phyloP scores from a whole-genome alignment of 2,888 invertebrate genomes.

The Thera obeliscata region DNA sequence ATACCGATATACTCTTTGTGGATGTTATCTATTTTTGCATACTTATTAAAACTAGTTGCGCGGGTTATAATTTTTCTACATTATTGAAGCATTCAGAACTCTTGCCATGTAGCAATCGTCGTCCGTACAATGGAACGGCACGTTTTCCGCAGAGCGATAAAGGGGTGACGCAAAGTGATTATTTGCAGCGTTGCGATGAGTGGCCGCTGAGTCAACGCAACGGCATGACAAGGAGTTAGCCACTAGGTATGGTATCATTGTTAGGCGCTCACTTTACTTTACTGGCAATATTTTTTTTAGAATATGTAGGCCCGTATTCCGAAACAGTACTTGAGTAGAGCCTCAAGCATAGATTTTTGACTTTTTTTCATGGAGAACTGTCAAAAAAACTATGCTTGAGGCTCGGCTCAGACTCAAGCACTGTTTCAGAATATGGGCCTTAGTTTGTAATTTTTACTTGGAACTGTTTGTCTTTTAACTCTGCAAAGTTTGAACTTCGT shows the following conservation, averaged over 20 bases:
- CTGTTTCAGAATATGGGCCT: too few relatives aligned
- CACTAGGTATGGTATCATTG: slow-evolving; percentile 42
- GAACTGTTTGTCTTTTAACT: too few relatives aligned
- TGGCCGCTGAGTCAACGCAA: slow-evolving; percentile 76
- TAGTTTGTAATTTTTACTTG: too few relatives aligned
- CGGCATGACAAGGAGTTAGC: slow-evolving; percentile 48
- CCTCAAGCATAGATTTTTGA: too few relatives aligned
- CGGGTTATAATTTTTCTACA: slow-evolving; percentile 58
- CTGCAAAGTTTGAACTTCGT: too few relatives aligned
- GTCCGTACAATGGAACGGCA: slow-evolving; percentile 67
- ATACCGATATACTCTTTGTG: slow-evolving; percentile 65
- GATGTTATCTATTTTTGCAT: slow-evolving; percentile 72
- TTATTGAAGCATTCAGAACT: slow-evolving; percentile 41
- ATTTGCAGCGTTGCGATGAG: slow-evolving; percentile 82
- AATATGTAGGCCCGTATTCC: neutral
- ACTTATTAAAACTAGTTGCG: slow-evolving; percentile 56
- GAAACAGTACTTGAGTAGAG: too few relatives aligned
- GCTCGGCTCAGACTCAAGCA: too few relatives aligned
- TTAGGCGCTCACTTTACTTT: slow-evolving; percentile 39
- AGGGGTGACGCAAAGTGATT: slow-evolving; percentile 82
- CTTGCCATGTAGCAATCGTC: slow-evolving; percentile 52
- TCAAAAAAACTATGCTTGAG: too few relatives aligned
- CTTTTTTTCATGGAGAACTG: too few relatives aligned
- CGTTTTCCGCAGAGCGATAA: slow-evolving; percentile 77
- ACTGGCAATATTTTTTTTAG: slow-evolving; percentile 10